phyloP scores from a whole-genome alignment of 2,888 invertebrate genomes.

The Drosophila koepferae region DNA sequence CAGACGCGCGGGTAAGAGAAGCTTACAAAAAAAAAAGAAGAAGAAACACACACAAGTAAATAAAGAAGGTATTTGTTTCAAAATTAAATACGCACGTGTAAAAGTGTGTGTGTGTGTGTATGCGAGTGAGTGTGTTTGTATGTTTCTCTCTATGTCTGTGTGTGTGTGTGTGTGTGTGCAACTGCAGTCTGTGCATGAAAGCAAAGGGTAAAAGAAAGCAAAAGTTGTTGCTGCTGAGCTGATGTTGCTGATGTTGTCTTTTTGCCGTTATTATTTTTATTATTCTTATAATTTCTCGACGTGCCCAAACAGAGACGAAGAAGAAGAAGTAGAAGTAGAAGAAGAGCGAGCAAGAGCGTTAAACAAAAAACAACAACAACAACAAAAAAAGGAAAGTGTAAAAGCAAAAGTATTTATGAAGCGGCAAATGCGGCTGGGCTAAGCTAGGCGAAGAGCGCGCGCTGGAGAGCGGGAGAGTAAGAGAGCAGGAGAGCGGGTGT shows the following conservation, averaged over 20 bases:
- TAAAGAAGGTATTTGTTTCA: constrained; percentile 69
- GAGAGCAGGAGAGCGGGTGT: no score
- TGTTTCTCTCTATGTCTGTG: background rate
- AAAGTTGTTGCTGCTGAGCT: constrained; percentile 70
- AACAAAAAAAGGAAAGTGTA: constrained; percentile 74
- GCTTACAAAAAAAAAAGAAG: constrained; percentile 26
- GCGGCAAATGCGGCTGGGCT: constrained; percentile 66
- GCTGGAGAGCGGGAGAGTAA: background rate
- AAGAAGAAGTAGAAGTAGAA: background rate
- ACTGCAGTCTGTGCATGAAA: constrained; percentile 24
- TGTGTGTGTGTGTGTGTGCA: constrained; percentile 5
- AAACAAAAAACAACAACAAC: background rate
- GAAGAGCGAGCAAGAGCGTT: background rate
- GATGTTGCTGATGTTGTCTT: constrained; percentile 54
- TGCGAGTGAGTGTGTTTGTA: background rate
- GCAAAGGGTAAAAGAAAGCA: constrained; percentile 67
- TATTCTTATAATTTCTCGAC: constrained; percentile 47
- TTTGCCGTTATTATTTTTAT: constrained; percentile 59
- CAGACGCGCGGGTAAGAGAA: constrained; percentile 15
- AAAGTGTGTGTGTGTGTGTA: constrained; percentile 1
- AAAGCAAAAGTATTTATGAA: constrained; percentile 79
- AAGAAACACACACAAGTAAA: constrained; percentile 17
- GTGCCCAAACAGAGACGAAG: constrained; percentile 2
- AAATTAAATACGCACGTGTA: constrained; percentile 69
- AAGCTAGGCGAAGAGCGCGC: constrained; percentile 31